Evolutionary conservation across 2,797 vertebrate species (phyloP), one percentile per base, ranked within the genome.

Genomic region (Scleropages formosus): DNA sequence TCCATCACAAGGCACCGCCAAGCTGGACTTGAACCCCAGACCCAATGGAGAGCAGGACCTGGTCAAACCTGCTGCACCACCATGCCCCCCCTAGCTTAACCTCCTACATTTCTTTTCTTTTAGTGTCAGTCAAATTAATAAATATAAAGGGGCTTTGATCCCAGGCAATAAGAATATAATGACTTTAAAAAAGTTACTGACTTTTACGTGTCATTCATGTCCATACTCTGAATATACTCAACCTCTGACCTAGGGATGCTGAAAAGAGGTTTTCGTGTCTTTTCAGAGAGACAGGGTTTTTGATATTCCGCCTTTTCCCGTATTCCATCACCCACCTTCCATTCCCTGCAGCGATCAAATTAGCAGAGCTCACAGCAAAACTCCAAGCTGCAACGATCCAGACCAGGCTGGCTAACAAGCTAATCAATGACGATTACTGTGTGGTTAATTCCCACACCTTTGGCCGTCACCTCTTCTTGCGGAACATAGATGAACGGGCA

Each of bases 381-480:
- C 51, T 75, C 63, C 0, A 20, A 27, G 27, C 47, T 75, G 15
- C 47, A 60, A 68, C 12, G 63, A 68, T 59, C 49, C 11, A 7
- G 9, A 10, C 64, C n/a, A 60, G 31, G n/a, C 20, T 64, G 8
- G 49, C 27, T 75, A 67, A 60, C 49, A 18, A 60, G 56, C 26
- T 58, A 22, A 67, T 75, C 74, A 56, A 75, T 75, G 24, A 63
- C 10, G 22, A 69, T 75, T 47, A 59, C 20, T 39, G 3, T 16
- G n/a, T 53, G 8, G 72, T 39, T 74, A 62, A 63, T 63, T 51
- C 60, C 59, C 11, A 7, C 39, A 27, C 18, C 26, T 26, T 39
- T 58, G 49, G 20, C 56, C 1, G 8, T 24, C 58, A 8, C 16
- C 59, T 44, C 6, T 9, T 44, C 24, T 24, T 16, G 27, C 64